phyloP scores from a whole-genome alignment of 2,888 invertebrate species.

The Metalampra italica region DNA sequence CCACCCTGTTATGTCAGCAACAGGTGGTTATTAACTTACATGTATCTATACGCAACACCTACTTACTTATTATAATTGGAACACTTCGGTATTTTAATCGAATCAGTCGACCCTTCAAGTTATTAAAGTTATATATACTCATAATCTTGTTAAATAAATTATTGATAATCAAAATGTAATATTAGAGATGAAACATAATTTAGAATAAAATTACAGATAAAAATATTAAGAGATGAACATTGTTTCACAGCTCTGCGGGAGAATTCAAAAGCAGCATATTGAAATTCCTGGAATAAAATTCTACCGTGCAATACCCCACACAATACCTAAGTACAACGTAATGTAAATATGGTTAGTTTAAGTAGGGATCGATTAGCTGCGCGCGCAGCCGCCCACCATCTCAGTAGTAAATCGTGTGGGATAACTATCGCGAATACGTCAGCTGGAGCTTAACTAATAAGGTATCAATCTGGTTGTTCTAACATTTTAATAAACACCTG shows the following conservation, averaged over 20 bases:
- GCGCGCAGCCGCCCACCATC: slow-evolving; percentile 52
- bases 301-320: slow-evolving; percentile 19
- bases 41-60: background rate
- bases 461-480: slow-evolving; percentile 14
- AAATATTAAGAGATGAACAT: no score
- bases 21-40: slow-evolving; percentile 9
- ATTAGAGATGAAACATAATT: background rate
- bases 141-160: no score
- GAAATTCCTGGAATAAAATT: slow-evolving; percentile 8
- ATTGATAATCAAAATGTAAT: no score
- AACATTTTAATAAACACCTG: slow-evolving; percentile 3
- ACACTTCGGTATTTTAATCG: background rate
- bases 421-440: slow-evolving; percentile 42
- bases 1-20: slow-evolving; percentile 5
- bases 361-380: slow-evolving; percentile 62
- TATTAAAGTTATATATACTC: no score
- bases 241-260: no score
- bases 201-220: no score
- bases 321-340: slow-evolving; percentile 21
- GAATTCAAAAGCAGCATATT: slow-evolving; percentile 6
- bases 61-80: background rate
- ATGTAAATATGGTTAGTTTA: slow-evolving; percentile 38
- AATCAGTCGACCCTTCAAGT: no score
- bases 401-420: slow-evolving; percentile 16
- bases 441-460: slow-evolving; percentile 39